phyloP scores from a whole-genome alignment of 2,888 invertebrate genomes.

The Andrena trimmerana region DNA sequence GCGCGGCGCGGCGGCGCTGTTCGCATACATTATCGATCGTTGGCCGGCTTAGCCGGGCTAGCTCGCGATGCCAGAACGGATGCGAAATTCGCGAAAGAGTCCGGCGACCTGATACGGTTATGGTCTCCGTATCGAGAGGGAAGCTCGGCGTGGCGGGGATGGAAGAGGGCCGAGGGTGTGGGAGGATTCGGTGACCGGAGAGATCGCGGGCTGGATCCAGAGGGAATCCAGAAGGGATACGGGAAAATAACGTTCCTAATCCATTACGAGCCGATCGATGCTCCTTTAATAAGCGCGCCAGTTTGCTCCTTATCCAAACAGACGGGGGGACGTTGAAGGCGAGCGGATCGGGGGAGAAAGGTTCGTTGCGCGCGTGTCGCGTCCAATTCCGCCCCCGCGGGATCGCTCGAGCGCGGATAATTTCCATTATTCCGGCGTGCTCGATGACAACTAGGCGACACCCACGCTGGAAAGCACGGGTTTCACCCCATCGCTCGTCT shows the following conservation, averaged over 20 bases:
- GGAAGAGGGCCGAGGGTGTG: background rate
- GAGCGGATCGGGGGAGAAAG: background rate
- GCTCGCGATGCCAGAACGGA: slow-evolving; percentile 70
- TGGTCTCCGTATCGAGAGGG: background rate
- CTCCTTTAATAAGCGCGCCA: slow-evolving; percentile 36
- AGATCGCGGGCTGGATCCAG: slow-evolving; percentile 3
- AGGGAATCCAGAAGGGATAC: slow-evolving; percentile 11
- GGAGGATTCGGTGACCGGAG: too few species aligned
- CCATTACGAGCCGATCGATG: slow-evolving; percentile 41
- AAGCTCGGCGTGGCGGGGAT: background rate
- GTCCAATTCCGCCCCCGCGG: background rate
- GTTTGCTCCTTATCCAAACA: slow-evolving; percentile 43
- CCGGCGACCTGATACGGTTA: slow-evolving; percentile 46
- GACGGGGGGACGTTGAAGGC: slow-evolving; percentile 3
- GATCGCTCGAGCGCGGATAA: slow-evolving; percentile 68
- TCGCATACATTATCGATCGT: slow-evolving; percentile 74
- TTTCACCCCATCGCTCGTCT: slow-evolving; percentile 17
- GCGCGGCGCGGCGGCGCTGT: slow-evolving; percentile 43
- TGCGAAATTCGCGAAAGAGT: slow-evolving; percentile 70
- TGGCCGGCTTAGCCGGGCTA: slow-evolving; percentile 55
- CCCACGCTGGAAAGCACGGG: slow-evolving; percentile 23
- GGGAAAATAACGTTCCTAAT: slow-evolving; percentile 29
- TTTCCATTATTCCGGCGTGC: slow-evolving; percentile 77
- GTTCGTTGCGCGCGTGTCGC: slow-evolving; percentile 12
- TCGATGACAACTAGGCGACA: slow-evolving; percentile 65